These are phyloP conservation scores for Hydrochoerus hydrochaeris DNA, from an alignment of 2,113 vertebrate species.

Conservation along the genomic window DNA sequence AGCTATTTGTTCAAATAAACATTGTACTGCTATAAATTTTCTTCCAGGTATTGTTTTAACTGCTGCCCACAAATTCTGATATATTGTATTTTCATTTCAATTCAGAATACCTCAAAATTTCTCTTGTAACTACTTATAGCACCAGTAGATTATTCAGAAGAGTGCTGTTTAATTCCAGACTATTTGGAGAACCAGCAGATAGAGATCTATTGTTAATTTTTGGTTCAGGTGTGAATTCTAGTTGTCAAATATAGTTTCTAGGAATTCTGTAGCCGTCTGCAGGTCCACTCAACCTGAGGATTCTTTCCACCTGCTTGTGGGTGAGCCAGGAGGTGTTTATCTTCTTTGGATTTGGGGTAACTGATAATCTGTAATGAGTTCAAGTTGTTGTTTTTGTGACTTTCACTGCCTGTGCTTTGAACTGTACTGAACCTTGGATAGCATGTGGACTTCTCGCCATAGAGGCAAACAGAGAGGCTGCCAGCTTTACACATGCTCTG, in stretches of 20 bases:
- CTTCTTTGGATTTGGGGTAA: not conserved
- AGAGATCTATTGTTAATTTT: not conserved
- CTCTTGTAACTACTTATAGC: not conserved
- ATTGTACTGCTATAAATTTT: not conserved
- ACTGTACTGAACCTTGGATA: not conserved
- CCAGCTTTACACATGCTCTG: not conserved
- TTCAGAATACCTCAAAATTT: constrained; percentile 45
- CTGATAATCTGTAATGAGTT: not conserved
- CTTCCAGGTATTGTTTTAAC: not conserved
- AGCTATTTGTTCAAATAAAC: constrained; percentile 4
- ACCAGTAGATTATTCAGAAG: not conserved
- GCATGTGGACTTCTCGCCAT: not conserved
- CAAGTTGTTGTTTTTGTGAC: not conserved
- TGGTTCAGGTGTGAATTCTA: not conserved
- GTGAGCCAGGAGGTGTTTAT: not conserved
- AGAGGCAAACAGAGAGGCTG: not conserved
- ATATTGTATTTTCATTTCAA: constrained; percentile 44
- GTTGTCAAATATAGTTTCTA: not conserved
- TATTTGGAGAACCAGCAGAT: constrained; percentile 3
- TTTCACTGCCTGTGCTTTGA: not conserved
- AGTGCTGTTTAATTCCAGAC: not conserved
- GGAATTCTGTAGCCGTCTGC: not conserved
- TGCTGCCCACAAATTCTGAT: constrained; percentile 6
- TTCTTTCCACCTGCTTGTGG: not conserved
- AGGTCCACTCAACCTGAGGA: not conserved